Evolutionary conservation across 2,888 invertebrate species (phyloP).

Genomic region (Erannis defoliaria): DNA sequence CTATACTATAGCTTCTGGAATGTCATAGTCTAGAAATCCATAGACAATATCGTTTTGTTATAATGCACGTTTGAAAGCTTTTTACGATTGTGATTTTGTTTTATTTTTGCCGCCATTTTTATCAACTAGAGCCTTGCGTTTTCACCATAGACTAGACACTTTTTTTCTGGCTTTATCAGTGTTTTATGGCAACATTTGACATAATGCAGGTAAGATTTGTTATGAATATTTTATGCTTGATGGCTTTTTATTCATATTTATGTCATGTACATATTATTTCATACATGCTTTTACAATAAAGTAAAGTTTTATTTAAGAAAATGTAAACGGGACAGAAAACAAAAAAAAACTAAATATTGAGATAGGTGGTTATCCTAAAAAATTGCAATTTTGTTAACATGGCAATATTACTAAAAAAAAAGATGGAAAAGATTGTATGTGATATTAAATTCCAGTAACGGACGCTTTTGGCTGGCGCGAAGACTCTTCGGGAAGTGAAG

Average conservation of each 20-base stretch:
- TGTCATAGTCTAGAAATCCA: slow-evolving; percentile 18
- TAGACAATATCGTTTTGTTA: slow-evolving; percentile 41
- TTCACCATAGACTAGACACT: slow-evolving; percentile 59
- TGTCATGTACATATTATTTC: slow-evolving; percentile 62
- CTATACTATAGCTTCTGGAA: slow-evolving; percentile 2
- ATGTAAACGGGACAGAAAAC: neutral
- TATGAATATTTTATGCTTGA: slow-evolving; percentile 56
- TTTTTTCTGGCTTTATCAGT: slow-evolving; percentile 56
- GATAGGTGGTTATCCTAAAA: neutral
- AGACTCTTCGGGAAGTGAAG: slow-evolving; percentile 83
- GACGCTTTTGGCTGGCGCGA: slow-evolving; percentile 80
- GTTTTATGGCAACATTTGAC: slow-evolving; percentile 63
- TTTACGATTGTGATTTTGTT: slow-evolving; percentile 86
- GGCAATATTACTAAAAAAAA: slow-evolving; percentile 5
- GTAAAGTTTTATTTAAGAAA: slow-evolving; percentile 11
- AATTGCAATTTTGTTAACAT: neutral
- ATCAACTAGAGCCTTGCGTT: slow-evolving; percentile 57
- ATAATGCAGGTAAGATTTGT: slow-evolving; percentile 69
- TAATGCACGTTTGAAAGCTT: slow-evolving; percentile 86
- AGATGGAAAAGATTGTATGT: neutral
- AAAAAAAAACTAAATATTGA: neutral
- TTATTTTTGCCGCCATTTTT: slow-evolving; percentile 76
- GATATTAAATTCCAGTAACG: slow-evolving; percentile 60
- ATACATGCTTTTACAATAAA: slow-evolving; percentile 71
- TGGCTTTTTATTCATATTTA: slow-evolving; percentile 50